Percentiles rank a stretch among this genome's conserved stretches.
Evolutionary conservation across 2,888 invertebrate species (phyloP).

Genomic region (Marronus borbonicus): DNA sequence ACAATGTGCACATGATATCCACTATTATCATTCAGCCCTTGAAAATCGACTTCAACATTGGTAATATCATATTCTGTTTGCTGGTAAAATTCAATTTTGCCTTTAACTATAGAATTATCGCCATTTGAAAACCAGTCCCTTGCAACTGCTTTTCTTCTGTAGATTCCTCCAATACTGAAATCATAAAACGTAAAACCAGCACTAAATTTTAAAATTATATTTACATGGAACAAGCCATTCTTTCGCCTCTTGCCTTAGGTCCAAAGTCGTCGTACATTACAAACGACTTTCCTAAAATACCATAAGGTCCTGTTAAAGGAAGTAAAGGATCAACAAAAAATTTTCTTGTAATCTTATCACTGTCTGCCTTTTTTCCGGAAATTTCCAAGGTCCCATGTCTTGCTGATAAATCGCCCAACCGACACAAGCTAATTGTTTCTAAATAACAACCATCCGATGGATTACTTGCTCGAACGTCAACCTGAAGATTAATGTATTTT

Average conservation of each 20-base stretch:
- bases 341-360: constrained; percentile 78
- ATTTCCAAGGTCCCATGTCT: constrained; percentile 82
- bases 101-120: constrained; percentile 76
- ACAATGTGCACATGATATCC: constrained; percentile 90
- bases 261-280: constrained; percentile 92
- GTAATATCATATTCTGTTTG: constrained; percentile 90
- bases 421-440: constrained; percentile 76
- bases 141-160: constrained; percentile 87
- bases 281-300: constrained; percentile 85
- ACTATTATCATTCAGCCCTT: constrained; percentile 79
- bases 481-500: constrained; percentile 62
- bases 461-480: constrained; percentile 76
- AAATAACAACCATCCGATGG: constrained; percentile 74
- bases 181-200: constrained; percentile 43
- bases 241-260: constrained; percentile 89
- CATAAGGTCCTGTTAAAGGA: constrained; percentile 82
- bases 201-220: constrained; percentile 57
- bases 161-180: constrained; percentile 80
- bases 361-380: constrained; percentile 81
- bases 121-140: constrained; percentile 93
- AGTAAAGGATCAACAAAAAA: constrained; percentile 86
- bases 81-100: constrained; percentile 87
- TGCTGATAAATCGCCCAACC: constrained; percentile 84
- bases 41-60: constrained; percentile 83
- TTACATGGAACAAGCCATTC: constrained; percentile 91